phyloP scores from a whole-genome alignment of 2,888 invertebrate genomes.

The Hirtodrosophila cameraria region DNA sequence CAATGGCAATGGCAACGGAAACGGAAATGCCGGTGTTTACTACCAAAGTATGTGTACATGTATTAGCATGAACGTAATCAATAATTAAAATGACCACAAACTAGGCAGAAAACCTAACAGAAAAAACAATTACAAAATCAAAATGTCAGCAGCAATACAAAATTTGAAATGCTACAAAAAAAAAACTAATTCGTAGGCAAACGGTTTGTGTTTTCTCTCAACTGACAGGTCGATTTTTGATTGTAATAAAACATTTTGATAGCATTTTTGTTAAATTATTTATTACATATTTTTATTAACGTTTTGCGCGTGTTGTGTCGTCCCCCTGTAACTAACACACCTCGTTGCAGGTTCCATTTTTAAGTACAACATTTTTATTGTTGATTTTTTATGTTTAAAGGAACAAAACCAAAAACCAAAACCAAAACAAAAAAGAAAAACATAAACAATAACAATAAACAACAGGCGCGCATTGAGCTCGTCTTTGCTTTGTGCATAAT shows the following conservation, averaged over 20 bases:
- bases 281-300: slow-evolving; percentile 27
- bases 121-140: slow-evolving; percentile 11
- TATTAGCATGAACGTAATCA: slow-evolving; percentile 75
- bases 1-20: slow-evolving; percentile 73
- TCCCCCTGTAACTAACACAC: slow-evolving; percentile 72
- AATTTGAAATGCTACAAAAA: slow-evolving; percentile 9
- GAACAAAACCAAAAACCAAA: slow-evolving; percentile 1
- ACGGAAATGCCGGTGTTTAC: slow-evolving; percentile 81
- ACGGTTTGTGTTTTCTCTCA: slow-evolving; percentile 27
- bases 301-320: slow-evolving; percentile 65
- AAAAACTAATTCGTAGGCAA: slow-evolving; percentile 37
- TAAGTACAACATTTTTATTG: slow-evolving; percentile 38
- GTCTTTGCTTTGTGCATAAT: slow-evolving; percentile 72
- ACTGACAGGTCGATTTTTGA: slow-evolving; percentile 46
- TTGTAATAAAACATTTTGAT: slow-evolving; percentile 23
- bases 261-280: slow-evolving; percentile 23
- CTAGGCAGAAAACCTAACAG: slow-evolving; percentile 36
- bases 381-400: slow-evolving; percentile 41
- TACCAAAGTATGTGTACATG: slow-evolving; percentile 84
- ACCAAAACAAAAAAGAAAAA: slow-evolving; percentile 27
- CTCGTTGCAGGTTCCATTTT: slow-evolving; percentile 62
- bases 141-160: slow-evolving; percentile 28
- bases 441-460: slow-evolving; percentile 15
- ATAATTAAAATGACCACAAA: slow-evolving; percentile 54
- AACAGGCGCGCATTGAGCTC: slow-evolving; percentile 37